A percentile compares a stretch with the other conserved stretches of the same genome.
Evolutionary conservation across 1,140 invertebrate genomes (phyloP).

Genomic region (Hypsibius dujardini): DNA sequence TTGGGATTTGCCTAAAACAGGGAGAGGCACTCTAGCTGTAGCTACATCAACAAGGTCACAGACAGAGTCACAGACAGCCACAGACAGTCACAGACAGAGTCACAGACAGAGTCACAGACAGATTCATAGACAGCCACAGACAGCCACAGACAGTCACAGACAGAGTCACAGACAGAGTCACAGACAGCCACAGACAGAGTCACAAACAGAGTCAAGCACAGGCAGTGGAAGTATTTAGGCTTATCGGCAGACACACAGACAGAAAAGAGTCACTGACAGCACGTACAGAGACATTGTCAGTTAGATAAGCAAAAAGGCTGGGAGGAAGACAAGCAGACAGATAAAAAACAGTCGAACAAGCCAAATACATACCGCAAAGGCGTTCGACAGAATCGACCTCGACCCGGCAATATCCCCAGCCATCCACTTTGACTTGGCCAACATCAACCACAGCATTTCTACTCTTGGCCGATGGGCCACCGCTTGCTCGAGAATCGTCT

Average conservation of each 20-base stretch:
- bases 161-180: too few relatives aligned
- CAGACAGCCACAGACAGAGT: too few relatives aligned
- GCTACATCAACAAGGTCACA: background rate
- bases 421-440: conserved; percentile 95
- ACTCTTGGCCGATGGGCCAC: conserved; percentile 93
- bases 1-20: conserved; percentile 72
- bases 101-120: too few relatives aligned
- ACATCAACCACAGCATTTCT: conserved; percentile 95
- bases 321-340: too few relatives aligned
- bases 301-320: too few relatives aligned
- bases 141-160: background rate
- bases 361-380: conserved; percentile 47
- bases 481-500: conserved; percentile 69
- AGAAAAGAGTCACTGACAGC: too few relatives aligned
- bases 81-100: background rate
- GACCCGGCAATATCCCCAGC: conserved; percentile 83
- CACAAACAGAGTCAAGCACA: too few relatives aligned
- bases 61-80: background rate
- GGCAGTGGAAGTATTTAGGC: too few relatives aligned
- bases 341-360: too few relatives aligned
- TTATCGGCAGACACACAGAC: too few relatives aligned
- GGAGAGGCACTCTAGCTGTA: background rate
- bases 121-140: background rate
- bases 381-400: conserved; percentile 67
- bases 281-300: too few relatives aligned